phyloP scores from a whole-genome alignment of 2,888 invertebrate genomes.

The Eubasilissa splendida region DNA sequence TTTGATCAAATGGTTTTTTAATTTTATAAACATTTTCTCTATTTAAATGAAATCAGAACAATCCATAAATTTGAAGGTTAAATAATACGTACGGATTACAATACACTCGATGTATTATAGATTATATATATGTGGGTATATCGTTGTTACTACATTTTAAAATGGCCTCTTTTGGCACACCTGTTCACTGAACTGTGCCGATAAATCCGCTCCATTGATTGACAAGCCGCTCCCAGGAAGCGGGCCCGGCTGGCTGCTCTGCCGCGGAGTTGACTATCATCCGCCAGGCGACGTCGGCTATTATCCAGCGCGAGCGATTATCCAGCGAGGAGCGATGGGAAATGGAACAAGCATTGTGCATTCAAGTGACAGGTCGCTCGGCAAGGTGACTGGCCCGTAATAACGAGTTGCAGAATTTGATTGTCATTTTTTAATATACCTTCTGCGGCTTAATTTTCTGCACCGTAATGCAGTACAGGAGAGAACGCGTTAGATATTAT shows the following conservation, averaged over 20 bases:
- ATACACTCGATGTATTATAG: too few relatives aligned
- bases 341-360: constrained; percentile 52
- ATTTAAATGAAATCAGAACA: too few relatives aligned
- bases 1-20: too few relatives aligned
- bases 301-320: constrained; percentile 12
- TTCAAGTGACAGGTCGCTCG: constrained; percentile 3
- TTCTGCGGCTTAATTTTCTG: not conserved
- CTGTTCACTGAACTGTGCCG: constrained; percentile 11
- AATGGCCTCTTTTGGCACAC: constrained; percentile 19
- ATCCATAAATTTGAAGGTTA: too few relatives aligned
- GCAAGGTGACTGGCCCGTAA: not conserved
- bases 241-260: not conserved
- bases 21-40: too few relatives aligned
- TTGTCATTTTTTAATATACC: not conserved
- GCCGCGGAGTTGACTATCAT: constrained; percentile 2
- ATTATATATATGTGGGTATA: too few relatives aligned
- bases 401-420: not conserved
- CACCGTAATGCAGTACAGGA: not conserved
- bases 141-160: not conserved
- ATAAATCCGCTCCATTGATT: constrained; percentile 36
- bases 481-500: not conserved
- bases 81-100: too few relatives aligned
- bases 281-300: not conserved
- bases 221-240: constrained; percentile 42
- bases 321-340: constrained; percentile 54